Conservation (phyloP, 2,888 invertebrate genomes). For the Colletes collaris region DNA sequence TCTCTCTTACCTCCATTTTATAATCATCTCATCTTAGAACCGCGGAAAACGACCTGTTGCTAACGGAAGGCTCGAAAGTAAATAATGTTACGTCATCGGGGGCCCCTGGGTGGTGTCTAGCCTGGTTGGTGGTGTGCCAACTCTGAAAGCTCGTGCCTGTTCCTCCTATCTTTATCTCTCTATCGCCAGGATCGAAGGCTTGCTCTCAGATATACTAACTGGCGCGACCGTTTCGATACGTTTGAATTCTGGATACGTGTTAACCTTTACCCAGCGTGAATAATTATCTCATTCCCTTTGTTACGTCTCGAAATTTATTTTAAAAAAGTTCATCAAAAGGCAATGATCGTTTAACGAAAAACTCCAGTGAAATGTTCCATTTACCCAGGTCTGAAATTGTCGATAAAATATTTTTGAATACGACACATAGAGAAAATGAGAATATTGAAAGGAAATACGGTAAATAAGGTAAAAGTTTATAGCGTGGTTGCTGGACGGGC, state of each 20-base stretch:
- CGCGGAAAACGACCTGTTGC: conserved; percentile 79
- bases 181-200: conserved; percentile 39
- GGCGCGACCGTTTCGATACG: neutral
- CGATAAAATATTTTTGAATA: too few species aligned
- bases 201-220: conserved; percentile 30
- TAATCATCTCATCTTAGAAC: conserved; percentile 42
- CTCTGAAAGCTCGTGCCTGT: conserved; percentile 47
- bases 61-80: conserved; percentile 79
- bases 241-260: neutral
- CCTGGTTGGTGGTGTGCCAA: conserved; percentile 32
- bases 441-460: too few species aligned
- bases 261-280: neutral
- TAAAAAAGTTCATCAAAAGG: too few species aligned
- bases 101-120: conserved; percentile 54
- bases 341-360: neutral
- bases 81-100: conserved; percentile 80
- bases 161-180: conserved; percentile 44
- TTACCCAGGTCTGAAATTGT: neutral
- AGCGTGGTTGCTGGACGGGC: too few species aligned
- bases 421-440: too few species aligned
- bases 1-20: conserved; percentile 17
- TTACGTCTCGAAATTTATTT: neutral
- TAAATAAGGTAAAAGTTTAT: too few species aligned
- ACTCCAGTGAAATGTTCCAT: neutral
- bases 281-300: neutral